Percentiles rank a stretch among this genome's conserved stretches.
Evolutionary conservation across 2,113 vertebrate genomes (phyloP).

Genomic region (Tylochromis polylepis): DNA sequence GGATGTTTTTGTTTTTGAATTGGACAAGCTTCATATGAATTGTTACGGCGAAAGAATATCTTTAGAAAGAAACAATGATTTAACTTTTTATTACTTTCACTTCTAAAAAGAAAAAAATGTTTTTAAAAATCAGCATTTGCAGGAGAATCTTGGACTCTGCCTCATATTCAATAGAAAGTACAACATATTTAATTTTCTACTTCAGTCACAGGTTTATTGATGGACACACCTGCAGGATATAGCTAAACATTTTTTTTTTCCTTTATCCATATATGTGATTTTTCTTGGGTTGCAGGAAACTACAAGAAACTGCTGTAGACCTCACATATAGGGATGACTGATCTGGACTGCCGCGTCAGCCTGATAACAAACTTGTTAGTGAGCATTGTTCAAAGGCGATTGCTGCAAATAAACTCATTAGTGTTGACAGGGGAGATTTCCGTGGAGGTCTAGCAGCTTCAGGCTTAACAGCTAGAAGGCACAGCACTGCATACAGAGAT

Average conservation of each 20-base stretch:
- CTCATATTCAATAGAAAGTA: background rate
- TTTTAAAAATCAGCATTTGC: background rate
- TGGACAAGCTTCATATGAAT: background rate
- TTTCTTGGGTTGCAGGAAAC: background rate
- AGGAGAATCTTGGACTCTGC: background rate
- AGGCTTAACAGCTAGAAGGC: background rate
- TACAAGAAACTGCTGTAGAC: background rate
- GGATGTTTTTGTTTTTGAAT: background rate
- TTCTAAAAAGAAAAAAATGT: background rate
- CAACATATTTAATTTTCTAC: background rate
- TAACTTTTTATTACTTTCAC: background rate
- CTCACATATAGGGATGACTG: background rate
- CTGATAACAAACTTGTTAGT: background rate
- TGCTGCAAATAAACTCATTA: slow-evolving; percentile 19
- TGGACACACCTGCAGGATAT: background rate
- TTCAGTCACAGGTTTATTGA: background rate
- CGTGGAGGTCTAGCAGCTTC: background rate
- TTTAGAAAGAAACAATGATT: background rate
- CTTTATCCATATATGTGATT: background rate
- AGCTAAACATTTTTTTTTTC: background rate
- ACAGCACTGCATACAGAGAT: background rate
- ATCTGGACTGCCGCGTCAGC: background rate
- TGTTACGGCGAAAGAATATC: background rate
- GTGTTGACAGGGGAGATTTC: background rate
- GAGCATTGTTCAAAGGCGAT: background rate